Evolutionary conservation across 2,888 invertebrate species (phyloP).

Genomic region (Parascotia fuliginaria): DNA sequence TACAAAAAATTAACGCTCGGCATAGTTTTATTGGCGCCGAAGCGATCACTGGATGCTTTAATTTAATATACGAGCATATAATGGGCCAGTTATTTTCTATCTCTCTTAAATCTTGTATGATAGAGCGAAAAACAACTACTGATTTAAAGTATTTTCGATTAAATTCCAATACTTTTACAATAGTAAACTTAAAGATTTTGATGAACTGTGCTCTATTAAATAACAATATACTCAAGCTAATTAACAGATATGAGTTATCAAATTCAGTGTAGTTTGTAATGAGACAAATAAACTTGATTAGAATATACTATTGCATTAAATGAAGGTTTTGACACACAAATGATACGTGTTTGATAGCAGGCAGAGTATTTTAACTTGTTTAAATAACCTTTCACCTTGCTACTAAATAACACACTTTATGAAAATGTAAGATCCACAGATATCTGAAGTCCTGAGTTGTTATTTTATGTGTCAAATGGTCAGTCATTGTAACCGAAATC

Average conservation of each 20-base stretch:
- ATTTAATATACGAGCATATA: constrained; percentile 64
- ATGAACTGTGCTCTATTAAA: constrained; percentile 10
- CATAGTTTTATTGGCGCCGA: constrained; percentile 67
- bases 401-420: too few species aligned
- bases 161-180: constrained; percentile 21
- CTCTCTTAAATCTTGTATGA: constrained; percentile 40
- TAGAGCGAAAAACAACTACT: constrained; percentile 33
- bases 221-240: background rate
- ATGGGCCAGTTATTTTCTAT: constrained; percentile 44
- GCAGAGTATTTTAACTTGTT: too few species aligned
- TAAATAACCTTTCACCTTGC: too few species aligned
- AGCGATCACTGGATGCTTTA: constrained; percentile 66
- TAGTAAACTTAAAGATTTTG: constrained; percentile 13
- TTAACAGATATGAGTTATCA: background rate
- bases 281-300: background rate
- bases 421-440: too few species aligned
- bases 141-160: constrained; percentile 34
- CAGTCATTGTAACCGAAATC: too few species aligned
- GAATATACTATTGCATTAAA: too few species aligned
- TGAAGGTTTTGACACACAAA: too few species aligned
- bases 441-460: too few species aligned
- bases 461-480: too few species aligned
- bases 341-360: too few species aligned
- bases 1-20: constrained; percentile 57
- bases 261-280: background rate